These are phyloP conservation scores for Paratrypauchen microcephalus DNA, from an alignment of 2,797 vertebrate species.

Conservation along the genomic window DNA sequence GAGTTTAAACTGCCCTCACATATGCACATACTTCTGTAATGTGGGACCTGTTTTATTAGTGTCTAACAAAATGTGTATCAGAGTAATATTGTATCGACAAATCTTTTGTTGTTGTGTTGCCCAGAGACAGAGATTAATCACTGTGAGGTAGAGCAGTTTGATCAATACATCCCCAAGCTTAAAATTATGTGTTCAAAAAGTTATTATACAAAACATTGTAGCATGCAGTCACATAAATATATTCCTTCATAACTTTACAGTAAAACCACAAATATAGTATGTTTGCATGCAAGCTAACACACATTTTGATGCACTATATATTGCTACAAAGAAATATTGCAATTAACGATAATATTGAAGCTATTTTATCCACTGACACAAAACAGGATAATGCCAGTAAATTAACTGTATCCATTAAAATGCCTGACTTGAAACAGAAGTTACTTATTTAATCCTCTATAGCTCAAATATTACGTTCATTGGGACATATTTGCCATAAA, in stretches of 20 bases:
- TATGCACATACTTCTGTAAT: not conserved
- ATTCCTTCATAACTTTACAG: slow-evolving; percentile 1
- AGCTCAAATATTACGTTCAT: too few relatives aligned
- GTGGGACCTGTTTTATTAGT: not conserved
- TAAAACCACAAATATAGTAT: not conserved
- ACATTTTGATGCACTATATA: too few relatives aligned
- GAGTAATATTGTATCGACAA: slow-evolving; percentile 2
- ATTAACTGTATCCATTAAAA: too few relatives aligned
- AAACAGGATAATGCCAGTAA: too few relatives aligned
- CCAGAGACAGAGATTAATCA: slow-evolving; percentile 20
- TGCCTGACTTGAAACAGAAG: too few relatives aligned
- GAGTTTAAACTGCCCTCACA: too few relatives aligned
- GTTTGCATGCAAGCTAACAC: too few relatives aligned
- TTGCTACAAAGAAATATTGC: too few relatives aligned
- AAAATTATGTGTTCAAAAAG: slow-evolving; percentile 19
- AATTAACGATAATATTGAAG: too few relatives aligned
- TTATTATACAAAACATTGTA: slow-evolving; percentile 31
- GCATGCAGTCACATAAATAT: slow-evolving; percentile 18
- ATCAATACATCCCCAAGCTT: slow-evolving; percentile 21
- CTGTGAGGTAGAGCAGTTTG: slow-evolving; percentile 13
- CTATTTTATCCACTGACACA: too few relatives aligned
- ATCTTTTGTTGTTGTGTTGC: slow-evolving; percentile 9
- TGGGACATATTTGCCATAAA: too few relatives aligned
- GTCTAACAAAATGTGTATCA: slow-evolving; percentile 1
- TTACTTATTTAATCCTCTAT: too few relatives aligned